phyloP scores from a whole-genome alignment of 1,140 invertebrate species.

The Drosophila ogumai region DNA sequence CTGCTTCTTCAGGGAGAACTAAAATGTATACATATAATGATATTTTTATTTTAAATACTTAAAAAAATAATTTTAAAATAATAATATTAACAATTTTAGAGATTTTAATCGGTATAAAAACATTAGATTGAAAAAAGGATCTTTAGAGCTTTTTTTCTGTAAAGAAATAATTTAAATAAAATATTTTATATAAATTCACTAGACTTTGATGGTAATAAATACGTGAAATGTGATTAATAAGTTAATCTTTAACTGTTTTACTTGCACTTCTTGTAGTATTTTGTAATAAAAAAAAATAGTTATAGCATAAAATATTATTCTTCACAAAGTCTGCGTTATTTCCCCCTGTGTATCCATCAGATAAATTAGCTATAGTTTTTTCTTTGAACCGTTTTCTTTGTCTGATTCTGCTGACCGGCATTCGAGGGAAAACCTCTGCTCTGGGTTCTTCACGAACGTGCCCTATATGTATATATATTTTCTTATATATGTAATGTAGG shows the following conservation, averaged over 20 bases:
- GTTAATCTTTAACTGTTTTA: no score
- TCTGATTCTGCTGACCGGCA: constrained; percentile 24
- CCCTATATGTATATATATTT: constrained; percentile 10
- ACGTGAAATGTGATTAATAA: no score
- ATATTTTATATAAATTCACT: no score
- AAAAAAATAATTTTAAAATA: neutral
- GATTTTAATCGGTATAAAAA: neutral
- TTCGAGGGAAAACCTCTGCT: constrained; percentile 17
- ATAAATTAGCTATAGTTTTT: constrained; percentile 73
- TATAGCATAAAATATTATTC: no score
- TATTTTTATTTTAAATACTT: no score
- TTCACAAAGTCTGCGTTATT: no score
- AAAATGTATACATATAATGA: neutral
- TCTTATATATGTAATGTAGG: constrained; percentile 5
- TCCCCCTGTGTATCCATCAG: constrained; percentile 42
- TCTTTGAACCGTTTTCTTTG: constrained; percentile 4
- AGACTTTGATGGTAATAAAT: no score
- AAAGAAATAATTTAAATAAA: no score
- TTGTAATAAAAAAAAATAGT: no score
- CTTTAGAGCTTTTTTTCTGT: no score
- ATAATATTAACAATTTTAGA: neutral
- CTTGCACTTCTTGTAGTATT: no score
- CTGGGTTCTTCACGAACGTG: constrained; percentile 51
- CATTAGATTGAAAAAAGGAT: no score
- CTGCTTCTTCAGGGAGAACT: neutral